Percentiles rank a stretch among this genome's conserved stretches.
phyloP scores from a whole-genome alignment of 2,888 invertebrate genomes.

The Prosapia bicincta region DNA sequence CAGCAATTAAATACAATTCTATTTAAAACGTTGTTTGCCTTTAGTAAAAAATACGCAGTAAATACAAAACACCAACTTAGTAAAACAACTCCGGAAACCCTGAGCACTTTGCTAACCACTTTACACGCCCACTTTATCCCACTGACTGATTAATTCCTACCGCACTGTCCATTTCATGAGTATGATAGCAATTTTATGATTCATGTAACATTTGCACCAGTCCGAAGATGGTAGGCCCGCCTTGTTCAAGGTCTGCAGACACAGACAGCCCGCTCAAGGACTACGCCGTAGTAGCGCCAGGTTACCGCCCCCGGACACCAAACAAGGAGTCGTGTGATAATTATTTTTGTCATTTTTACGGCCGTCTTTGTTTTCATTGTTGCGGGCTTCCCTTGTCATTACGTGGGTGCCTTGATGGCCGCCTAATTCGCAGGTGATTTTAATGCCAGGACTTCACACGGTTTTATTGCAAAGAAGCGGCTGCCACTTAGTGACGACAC shows the following conservation, averaged over 20 bases:
- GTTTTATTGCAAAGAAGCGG: too few species aligned
- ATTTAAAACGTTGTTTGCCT: too few species aligned
- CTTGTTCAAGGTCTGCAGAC: neutral
- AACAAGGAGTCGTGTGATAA: neutral
- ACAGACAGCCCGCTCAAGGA: neutral
- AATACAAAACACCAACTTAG: too few species aligned
- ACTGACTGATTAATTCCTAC: neutral
- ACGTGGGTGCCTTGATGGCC: neutral
- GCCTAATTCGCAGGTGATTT: too few species aligned
- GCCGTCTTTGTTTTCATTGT: neutral
- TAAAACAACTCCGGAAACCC: too few species aligned
- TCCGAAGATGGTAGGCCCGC: neutral
- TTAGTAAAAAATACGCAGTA: too few species aligned
- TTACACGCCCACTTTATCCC: neutral
- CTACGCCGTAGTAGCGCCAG: neutral
- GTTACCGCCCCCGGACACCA: neutral
- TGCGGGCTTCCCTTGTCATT: neutral
- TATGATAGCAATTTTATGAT: neutral
- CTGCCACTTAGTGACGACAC: too few species aligned
- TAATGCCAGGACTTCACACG: too few species aligned
- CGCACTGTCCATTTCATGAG: neutral
- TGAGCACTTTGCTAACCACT: too few species aligned
- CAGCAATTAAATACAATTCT: too few species aligned
- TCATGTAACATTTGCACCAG: neutral
- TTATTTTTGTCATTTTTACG: neutral